Evolutionary conservation across 2,888 invertebrate species (phyloP).

Genomic region (Flexamia atlantica): DNA sequence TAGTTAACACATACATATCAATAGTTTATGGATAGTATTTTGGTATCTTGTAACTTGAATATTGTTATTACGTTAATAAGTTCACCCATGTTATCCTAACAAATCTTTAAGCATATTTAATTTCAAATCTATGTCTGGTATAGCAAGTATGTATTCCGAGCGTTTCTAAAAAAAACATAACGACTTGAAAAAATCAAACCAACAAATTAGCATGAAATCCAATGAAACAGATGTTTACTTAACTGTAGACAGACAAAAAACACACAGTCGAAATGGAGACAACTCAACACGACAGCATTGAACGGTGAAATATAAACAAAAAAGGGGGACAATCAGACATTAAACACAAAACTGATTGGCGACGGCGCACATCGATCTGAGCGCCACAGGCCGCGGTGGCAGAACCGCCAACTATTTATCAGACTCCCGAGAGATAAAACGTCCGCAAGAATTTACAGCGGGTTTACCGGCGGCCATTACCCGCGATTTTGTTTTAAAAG

Average conservation of each 20-base stretch:
- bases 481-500: slow-evolving; percentile 44
- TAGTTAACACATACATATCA: too few species aligned
- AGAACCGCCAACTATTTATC: slow-evolving; percentile 32
- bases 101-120: too few species aligned
- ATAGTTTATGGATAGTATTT: too few species aligned
- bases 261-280: slow-evolving; percentile 5
- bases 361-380: neutral
- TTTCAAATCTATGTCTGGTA: too few species aligned
- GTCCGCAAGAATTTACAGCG: slow-evolving; percentile 48
- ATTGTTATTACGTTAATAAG: too few species aligned
- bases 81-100: too few species aligned
- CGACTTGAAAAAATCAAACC: too few species aligned
- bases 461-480: slow-evolving; percentile 49
- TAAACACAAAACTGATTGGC: slow-evolving; percentile 10
- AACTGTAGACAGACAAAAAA: neutral
- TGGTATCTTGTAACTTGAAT: too few species aligned
- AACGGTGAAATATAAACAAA: neutral
- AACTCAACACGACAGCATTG: slow-evolving; percentile 1
- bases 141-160: too few species aligned
- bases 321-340: neutral
- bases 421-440: slow-evolving; percentile 48
- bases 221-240: too few species aligned
- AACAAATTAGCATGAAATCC: too few species aligned
- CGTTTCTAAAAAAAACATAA: too few species aligned
- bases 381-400: slow-evolving; percentile 38